Conservation (phyloP, 2,888 invertebrate genomes). For the Cyaniris semiargus region DNA sequence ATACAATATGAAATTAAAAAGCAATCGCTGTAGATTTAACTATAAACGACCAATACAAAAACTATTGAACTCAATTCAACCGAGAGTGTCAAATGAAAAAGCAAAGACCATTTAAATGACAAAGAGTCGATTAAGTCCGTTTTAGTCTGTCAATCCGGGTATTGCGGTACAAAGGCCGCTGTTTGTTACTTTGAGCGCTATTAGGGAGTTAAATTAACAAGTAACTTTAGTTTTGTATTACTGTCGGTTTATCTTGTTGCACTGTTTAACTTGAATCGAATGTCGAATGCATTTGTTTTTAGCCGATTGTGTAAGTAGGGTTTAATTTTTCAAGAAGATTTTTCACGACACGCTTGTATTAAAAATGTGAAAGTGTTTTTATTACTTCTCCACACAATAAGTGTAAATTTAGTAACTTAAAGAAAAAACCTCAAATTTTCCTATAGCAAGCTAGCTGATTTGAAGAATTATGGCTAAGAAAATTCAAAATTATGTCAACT, state of each 20-base stretch:
- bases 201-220: conserved; percentile 14
- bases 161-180: conserved; percentile 21
- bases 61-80: background rate
- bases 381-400: no score
- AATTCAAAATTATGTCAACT: no score
- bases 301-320: background rate
- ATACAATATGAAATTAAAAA: background rate
- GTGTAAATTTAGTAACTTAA: no score
- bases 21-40: background rate
- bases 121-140: conserved; percentile 28
- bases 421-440: no score
- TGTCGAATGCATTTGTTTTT: background rate
- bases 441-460: no score
- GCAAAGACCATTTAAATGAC: conserved; percentile 23
- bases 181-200: conserved; percentile 7
- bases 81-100: conserved; percentile 10
- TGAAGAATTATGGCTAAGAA: no score
- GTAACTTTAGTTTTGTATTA: conserved; percentile 6
- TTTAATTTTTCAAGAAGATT: no score
- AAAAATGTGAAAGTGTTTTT: no score
- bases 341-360: no score
- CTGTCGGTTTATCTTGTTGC: background rate
- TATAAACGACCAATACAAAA: background rate
- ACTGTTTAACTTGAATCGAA: background rate
- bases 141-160: conserved; percentile 22